These are phyloP conservation scores for Turnix velox DNA, from an alignment of 2,113 vertebrate genomes.

Conservation along the genomic window DNA sequence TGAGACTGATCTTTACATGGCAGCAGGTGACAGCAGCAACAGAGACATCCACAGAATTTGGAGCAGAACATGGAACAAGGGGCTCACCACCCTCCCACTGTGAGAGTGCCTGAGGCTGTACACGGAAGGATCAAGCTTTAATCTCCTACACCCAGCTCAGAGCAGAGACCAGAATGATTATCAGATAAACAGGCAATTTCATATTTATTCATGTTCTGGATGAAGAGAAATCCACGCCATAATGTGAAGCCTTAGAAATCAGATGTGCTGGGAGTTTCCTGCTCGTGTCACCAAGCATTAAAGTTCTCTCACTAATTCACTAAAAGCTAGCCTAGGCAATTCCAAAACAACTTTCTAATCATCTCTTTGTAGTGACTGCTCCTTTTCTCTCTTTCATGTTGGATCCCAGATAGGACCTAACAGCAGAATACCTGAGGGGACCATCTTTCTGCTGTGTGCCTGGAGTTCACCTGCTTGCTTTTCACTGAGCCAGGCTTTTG, in stretches of 20 bases:
- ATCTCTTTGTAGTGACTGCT: neutral
- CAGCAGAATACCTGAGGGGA: neutral
- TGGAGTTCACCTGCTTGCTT: neutral
- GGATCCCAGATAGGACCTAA: neutral
- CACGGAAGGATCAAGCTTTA: conserved; percentile 42
- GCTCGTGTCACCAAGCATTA: conserved; percentile 1
- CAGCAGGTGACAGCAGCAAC: conserved; percentile 24
- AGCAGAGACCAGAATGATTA: conserved; percentile 16
- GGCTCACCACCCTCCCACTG: neutral
- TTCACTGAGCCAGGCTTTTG: neutral
- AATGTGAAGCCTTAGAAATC: conserved; percentile 6
- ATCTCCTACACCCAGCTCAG: conserved; percentile 36
- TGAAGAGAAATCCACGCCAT: neutral
- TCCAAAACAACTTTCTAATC: neutral
- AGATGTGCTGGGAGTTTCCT: neutral
- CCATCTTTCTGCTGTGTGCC: neutral
- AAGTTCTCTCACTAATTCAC: conserved; percentile 7
- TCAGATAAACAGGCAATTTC: conserved; percentile 38
- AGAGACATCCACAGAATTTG: conserved; percentile 26
- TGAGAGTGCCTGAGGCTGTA: conserved; percentile 60
- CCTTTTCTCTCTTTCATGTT: conserved; percentile 7
- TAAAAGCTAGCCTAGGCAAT: neutral
- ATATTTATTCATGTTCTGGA: conserved; percentile 35
- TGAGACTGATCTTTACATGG: conserved; percentile 37
- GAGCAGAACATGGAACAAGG: conserved; percentile 48